Percentiles rank a stretch among this genome's conserved stretches.
These are phyloP conservation scores for Argopecten irradians DNA, from an alignment of 1,140 invertebrate species.

Conservation along the genomic window DNA sequence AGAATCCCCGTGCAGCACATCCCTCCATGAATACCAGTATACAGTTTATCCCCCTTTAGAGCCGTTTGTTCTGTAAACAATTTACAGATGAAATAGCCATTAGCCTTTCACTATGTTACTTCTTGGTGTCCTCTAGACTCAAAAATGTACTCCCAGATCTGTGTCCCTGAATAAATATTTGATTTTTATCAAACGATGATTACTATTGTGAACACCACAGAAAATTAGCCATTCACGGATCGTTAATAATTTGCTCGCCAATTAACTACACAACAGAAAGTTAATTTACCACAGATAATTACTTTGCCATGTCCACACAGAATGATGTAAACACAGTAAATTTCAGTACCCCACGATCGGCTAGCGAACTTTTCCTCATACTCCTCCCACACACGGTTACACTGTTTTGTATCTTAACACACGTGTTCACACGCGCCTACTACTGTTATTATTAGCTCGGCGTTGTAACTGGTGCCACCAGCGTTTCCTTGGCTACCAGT, in stretches of 20 bases:
- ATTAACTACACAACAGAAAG: not conserved
- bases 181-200: not conserved
- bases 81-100: not conserved
- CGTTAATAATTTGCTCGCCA: not conserved
- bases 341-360: not conserved
- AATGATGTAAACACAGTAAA: not conserved
- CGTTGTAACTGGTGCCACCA: not conserved
- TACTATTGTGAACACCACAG: not conserved
- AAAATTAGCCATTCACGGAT: not conserved
- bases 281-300: not conserved
- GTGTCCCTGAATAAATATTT: not conserved
- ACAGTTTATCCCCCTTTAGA: too few relatives aligned
- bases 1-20: not conserved
- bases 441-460: not conserved
- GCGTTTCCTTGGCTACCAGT: not conserved
- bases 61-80: not conserved
- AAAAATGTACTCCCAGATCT: not conserved
- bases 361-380: not conserved
- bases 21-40: not conserved
- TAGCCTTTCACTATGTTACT: not conserved
- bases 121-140: not conserved
- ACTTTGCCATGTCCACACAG: not conserved
- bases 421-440: not conserved
- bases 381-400: not conserved
- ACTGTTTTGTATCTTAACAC: not conserved